phyloP scores from a whole-genome alignment of 1,140 invertebrate genomes.

The Drosophila bifasciata region DNA sequence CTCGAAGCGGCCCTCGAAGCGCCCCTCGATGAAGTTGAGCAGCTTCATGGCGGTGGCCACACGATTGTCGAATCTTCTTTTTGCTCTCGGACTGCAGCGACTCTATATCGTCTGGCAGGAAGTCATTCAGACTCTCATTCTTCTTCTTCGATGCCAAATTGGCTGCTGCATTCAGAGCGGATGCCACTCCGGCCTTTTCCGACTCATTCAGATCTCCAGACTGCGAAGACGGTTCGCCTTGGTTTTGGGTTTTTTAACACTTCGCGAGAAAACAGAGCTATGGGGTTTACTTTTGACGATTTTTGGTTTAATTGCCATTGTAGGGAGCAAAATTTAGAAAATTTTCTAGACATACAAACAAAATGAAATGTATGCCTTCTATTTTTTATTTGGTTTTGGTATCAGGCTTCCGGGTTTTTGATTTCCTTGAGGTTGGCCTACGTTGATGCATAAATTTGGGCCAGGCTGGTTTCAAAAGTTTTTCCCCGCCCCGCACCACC shows the following conservation, averaged over 20 bases:
- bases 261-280: too few species aligned
- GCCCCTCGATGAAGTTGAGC: slow-evolving; percentile 1
- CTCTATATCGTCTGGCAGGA: too few species aligned
- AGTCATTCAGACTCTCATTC: too few species aligned
- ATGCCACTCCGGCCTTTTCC: slow-evolving; percentile 1
- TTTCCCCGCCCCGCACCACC: slow-evolving; percentile 17
- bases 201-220: neutral
- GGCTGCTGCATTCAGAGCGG: slow-evolving; percentile 24
- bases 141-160: neutral
- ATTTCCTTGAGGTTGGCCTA: slow-evolving; percentile 41
- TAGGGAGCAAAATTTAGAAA: neutral
- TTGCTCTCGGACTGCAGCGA: neutral
- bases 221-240: neutral
- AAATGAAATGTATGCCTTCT: neutral
- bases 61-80: neutral
- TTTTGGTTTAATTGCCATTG: too few species aligned
- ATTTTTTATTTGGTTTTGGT: slow-evolving; percentile 32
- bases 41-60: slow-evolving; percentile 13
- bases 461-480: slow-evolving; percentile 55
- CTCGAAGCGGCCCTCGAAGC: too few species aligned
- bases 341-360: neutral
- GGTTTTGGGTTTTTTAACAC: neutral
- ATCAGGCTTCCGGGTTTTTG: slow-evolving; percentile 13
- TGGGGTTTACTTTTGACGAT: too few species aligned
- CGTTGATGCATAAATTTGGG: slow-evolving; percentile 63